These are phyloP conservation scores for Muscina levida DNA, from an alignment of 2,888 invertebrate species.

Conservation along the genomic window DNA sequence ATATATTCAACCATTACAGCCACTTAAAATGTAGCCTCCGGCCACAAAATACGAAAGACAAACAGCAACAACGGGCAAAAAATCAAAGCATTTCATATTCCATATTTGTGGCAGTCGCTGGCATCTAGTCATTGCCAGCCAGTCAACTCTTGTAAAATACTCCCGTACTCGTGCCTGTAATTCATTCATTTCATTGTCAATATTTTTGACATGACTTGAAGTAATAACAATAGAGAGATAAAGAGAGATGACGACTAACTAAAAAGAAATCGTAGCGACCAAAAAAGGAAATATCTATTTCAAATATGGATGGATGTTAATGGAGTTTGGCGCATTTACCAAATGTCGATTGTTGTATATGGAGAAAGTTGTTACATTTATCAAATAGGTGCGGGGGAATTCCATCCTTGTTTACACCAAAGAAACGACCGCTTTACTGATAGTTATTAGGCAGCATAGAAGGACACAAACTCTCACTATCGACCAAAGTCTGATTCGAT, in stretches of 20 bases:
- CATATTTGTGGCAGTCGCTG: conserved; percentile 1
- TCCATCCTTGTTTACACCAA: no score
- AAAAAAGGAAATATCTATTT: conserved; percentile 30
- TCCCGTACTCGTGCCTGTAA: conserved; percentile 9
- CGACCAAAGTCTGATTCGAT: no score
- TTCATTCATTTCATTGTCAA: conserved; percentile 45
- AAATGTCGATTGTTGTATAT: conserved; percentile 5
- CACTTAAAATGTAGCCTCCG: conserved; percentile 63
- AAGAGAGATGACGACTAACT: background rate
- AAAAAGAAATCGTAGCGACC: background rate
- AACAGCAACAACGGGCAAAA: conserved; percentile 23
- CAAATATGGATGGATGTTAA: conserved; percentile 3
- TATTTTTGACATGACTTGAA: conserved; percentile 36
- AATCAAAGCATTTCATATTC: conserved; percentile 19
- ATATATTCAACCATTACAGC: conserved; percentile 62
- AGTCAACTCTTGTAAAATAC: conserved; percentile 1
- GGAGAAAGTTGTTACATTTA: conserved; percentile 33
- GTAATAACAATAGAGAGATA: conserved; percentile 58
- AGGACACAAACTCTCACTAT: no score
- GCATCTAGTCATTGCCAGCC: conserved; percentile 6
- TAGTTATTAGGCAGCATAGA: no score
- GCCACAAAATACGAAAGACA: conserved; percentile 20
- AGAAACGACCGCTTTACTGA: no score
- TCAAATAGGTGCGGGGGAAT: background rate
- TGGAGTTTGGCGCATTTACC: background rate